Evolutionary conservation across 2,113 vertebrate species (phyloP).

Genomic region (Drymodes brunneopygia): DNA sequence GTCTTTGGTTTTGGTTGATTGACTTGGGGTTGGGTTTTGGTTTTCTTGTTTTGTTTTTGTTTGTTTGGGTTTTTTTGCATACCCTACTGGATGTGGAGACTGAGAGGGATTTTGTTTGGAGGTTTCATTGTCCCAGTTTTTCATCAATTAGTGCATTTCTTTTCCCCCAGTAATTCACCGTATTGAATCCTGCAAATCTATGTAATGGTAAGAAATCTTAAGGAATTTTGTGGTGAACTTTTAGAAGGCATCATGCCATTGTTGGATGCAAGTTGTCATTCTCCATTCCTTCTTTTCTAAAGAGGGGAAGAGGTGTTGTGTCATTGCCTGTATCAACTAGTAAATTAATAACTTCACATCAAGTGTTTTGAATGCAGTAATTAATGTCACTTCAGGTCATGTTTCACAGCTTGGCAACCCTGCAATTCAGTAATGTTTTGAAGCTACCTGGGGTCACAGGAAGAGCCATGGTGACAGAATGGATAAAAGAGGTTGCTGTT

Average conservation of each 20-base stretch:
- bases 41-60: neutral
- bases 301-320: neutral
- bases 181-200: neutral
- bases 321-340: neutral
- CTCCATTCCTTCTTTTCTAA: neutral
- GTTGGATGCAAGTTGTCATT: neutral
- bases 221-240: neutral
- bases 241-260: neutral
- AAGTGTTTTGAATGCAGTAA: neutral
- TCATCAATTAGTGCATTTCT: neutral
- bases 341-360: neutral
- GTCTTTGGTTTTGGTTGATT: neutral
- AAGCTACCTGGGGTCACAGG: neutral
- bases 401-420: neutral
- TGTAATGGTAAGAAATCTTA: neutral
- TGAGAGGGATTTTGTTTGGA: neutral
- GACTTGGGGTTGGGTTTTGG: neutral
- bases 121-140: neutral
- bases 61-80: neutral
- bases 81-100: neutral
- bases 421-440: neutral
- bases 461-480: neutral
- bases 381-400: neutral
- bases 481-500: neutral
- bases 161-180: neutral